Evolutionary conservation across 2,797 vertebrate genomes (phyloP).

Genomic region (Pseudochromis fuscus): DNA sequence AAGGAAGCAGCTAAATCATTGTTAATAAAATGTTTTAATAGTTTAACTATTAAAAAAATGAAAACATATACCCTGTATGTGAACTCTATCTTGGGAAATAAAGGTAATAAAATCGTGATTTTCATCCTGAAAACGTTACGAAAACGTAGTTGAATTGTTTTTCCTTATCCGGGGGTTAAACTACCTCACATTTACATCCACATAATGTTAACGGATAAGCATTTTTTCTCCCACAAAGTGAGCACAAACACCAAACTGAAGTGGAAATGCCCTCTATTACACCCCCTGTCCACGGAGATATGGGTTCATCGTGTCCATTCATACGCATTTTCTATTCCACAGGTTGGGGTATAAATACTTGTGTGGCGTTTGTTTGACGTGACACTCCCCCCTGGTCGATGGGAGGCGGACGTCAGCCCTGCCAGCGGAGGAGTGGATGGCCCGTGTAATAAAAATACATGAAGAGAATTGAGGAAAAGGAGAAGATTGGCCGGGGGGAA

Average conservation of each 20-base stretch:
- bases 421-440: constrained; percentile 82
- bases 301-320: constrained; percentile 41
- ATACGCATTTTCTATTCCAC: constrained; percentile 65
- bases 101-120: no score
- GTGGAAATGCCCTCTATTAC: not conserved
- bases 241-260: not conserved
- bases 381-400: constrained; percentile 76
- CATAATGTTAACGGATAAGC: no score
- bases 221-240: not conserved
- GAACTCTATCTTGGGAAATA: no score
- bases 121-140: no score
- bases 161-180: no score
- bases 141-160: no score
- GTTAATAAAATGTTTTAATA: no score
- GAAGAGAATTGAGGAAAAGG: constrained; percentile 77
- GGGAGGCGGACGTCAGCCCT: constrained; percentile 82
- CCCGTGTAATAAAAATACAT: constrained; percentile 82
- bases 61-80: no score
- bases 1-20: no score
- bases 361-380: constrained; percentile 67
- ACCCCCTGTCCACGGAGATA: not conserved
- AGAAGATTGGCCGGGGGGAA: constrained; percentile 59
- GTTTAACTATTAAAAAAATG: no score
- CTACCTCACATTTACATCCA: no score
- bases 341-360: constrained; percentile 61